Evolutionary conservation across 2,888 invertebrate species (phyloP), one percentile per base, ranked within the genome.

Genomic region (Cetonia aurata): DNA sequence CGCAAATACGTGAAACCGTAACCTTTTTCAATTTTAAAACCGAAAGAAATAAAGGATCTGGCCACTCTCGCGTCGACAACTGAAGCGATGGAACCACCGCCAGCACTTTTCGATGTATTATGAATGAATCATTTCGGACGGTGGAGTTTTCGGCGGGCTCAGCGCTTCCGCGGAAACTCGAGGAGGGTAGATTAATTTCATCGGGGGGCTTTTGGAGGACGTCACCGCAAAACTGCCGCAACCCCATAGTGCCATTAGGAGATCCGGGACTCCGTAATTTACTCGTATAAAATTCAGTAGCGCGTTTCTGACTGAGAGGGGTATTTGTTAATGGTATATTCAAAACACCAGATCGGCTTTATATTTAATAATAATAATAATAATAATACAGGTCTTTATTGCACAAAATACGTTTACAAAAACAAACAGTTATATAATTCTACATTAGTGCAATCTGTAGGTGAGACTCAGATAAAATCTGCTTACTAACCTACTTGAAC

Each of bases 141-240:
- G 50, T 15, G 62, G 41, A 65, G 50, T 65, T 65, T 65, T 37
- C 50, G 25, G 37, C 62, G 62, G 41, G 17, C 19, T 65, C 62
- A 65, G 62, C 62, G 62, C 12, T 65, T 65, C 19, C 15, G 13
- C 50, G 41, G 50, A 6, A 37, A 37, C 37, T 37, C 37, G 62
- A 65, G 57, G 17, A 57, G 42, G 50, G 37, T 4, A 65, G 62
- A 65, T 65, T 65, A 65, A 65, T 65, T 65, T 65, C 50, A 48
- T 50, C 62, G 15, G 17, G 41, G 62, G 41, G 62, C 48, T 46
- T 60, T 60, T 60, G 46, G 60, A 60, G 19, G 25, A 65, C 37
- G 50, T 65, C 62, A 41, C 62, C 62, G 33, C 17, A 52, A 52
- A 52, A 52, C 52, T 52, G 37, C 17, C 31, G n/a, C 25, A 65